Base-by-base conservation (phyloP, 2,888 invertebrate genomes). In the Odontocolon sp. region DNA sequence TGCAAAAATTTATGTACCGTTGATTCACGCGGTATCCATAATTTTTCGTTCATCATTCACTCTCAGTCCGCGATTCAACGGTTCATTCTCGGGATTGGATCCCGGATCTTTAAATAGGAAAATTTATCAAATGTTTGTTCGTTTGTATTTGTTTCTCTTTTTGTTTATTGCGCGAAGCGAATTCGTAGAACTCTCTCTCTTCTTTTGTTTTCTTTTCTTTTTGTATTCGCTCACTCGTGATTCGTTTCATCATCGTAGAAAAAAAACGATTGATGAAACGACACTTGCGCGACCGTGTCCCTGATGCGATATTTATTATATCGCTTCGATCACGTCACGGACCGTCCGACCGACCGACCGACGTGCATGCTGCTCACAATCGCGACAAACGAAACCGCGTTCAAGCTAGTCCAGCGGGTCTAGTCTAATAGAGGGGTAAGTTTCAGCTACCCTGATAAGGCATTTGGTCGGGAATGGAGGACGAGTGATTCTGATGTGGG, bases 371-470 rank as follows among this genome's bases (percentile, higher is more conserved):
- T n/a, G n/a, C 33, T 21, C 21, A 11, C 11, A 21, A 23, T 63
- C 47, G 47, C 63, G 50, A 50, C 3, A 5, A 33, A 63, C 63
- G 45, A 38, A 38, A 38, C 8, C 54, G 47, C 64, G 28, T 45
- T 31, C 56, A 66, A 61, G 80, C 69, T 77, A 73, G 79, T 73
- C 69, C 79, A 69, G 74, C 42, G 54, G 38, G 74, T 76, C 74
- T 75, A 77, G 78, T 85, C 90, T 90, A 90, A 81, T 89, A 90
- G 54, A 90, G 87, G 71, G 90, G 90, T 84, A 90, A 90, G 81
- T 90, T 90, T 90, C 90, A 90, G 89, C 90, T 90, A 84, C 90
- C 90, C 87, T 90, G 90, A 77, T 90, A 90, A 36, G 90, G 87
- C 90, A 90, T 90, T 87, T 90, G 90, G 84, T 90, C 90, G 72